Conservation (phyloP, 2,888 invertebrate species). For the Apeira syringaria region DNA sequence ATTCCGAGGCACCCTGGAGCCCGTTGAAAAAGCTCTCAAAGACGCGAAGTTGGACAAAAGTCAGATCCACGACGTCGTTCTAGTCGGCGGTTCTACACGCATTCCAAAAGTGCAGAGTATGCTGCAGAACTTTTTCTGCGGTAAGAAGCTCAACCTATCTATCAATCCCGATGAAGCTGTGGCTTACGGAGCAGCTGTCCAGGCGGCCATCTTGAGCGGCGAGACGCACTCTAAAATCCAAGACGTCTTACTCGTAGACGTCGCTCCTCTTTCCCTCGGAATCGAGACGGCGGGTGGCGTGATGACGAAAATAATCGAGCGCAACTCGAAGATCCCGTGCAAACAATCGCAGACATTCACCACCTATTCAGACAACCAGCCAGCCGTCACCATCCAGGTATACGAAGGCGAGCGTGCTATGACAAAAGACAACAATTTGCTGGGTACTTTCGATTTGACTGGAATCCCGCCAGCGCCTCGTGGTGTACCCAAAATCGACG, state of each 20-base stretch:
- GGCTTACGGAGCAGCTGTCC: conserved; percentile 1
- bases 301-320: conserved; percentile 3
- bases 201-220: conserved; percentile 2
- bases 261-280: conserved; percentile 1
- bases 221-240: conserved; percentile 1
- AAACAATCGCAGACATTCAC: conserved; percentile 2
- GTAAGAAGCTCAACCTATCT: conserved; percentile 1
- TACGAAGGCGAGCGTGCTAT: conserved; percentile 4
- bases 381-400: conserved; percentile 3
- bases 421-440: conserved; percentile 1
- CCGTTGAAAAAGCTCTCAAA: conserved; percentile 2
- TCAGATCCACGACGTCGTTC: conserved; percentile 1
- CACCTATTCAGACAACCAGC: conserved; percentile 2
- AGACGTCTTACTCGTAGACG: conserved; percentile 1
- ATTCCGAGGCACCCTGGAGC: conserved; percentile 1
- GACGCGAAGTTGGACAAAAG: conserved; percentile 3
- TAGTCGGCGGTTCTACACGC: conserved; percentile 2
- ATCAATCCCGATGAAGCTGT: conserved; percentile 2
- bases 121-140: conserved; percentile 3
- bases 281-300: conserved; percentile 2
- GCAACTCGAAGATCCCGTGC: conserved; percentile 3
- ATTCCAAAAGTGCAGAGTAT: conserved; percentile 1
- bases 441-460: conserved; percentile 3
- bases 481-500: background rate
- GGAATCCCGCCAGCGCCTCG: conserved; percentile 3